Evolutionary conservation across 2,113 vertebrate species (phyloP), one percentile per base, ranked within the genome.

Genomic region (Equus quagga): DNA sequence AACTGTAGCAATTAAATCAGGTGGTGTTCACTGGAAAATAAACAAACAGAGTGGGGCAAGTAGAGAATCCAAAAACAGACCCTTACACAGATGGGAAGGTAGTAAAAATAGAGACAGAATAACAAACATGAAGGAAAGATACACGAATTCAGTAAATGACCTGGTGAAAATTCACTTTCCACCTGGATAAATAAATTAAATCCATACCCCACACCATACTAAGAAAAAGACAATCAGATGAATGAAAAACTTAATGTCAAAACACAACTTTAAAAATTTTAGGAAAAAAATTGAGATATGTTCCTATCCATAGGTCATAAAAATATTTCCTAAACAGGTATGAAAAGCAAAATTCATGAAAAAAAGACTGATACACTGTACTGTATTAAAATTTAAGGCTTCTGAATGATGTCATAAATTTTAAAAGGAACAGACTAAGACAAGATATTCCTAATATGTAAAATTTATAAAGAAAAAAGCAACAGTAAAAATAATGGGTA

Each of bases 171-270:
- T 23, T 83, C 76, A 95, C 41, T 88, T 56, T 80, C 62, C 33
- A 65, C 41, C 31, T 83, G 24, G 78, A 88, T 94, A 92, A 62
- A 72, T 64, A 73, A 24, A 70, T 86, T 65, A 90, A 44, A 94
- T 92, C n/a, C 62, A 60, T 13, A 44, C 3, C 28, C 80, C 73
- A 65, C 8, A 70, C 14, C 28, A 89, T 51, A 89, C 18, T 9
- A 81, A 75, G 10, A 60, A 75, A 41, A 73, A 46, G 19, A 89
- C 10, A 24, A 56, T 36, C 6, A 58, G 51, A 58, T 81, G 18
- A 31, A 65, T 93, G 24, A 58, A 73, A 81, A 85, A 11, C 41
- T 54, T n/a, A 75, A 92, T 46, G n/a, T 78, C 62, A 76, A 82
- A 79, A 91, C 14, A 80, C 18, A 58, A 31, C 41, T 80, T 76